Percentiles rank a stretch among this genome's conserved stretches.
phyloP scores from a whole-genome alignment of 1,140 invertebrate species.

The Brachionus plicatilis region DNA sequence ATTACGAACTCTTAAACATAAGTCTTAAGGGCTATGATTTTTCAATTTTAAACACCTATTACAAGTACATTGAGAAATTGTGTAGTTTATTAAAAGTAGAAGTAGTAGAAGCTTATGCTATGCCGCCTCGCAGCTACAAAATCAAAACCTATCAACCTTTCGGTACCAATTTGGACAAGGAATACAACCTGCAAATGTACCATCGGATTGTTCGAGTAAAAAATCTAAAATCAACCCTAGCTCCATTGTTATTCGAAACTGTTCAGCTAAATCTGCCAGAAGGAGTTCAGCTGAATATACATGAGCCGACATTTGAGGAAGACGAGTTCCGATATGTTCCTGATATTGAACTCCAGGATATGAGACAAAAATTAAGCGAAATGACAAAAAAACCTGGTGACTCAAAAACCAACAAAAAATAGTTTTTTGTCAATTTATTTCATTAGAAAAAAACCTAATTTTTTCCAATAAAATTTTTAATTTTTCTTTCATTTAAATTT shows the following conservation, averaged over 20 bases:
- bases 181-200: conserved; percentile 20
- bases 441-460: background rate
- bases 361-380: conserved; percentile 43
- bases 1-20: conserved; percentile 1
- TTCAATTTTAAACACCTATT: conserved; percentile 23
- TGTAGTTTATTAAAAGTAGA: background rate
- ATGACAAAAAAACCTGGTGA: conserved; percentile 15
- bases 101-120: conserved; percentile 26
- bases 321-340: conserved; percentile 46
- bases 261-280: conserved; percentile 35
- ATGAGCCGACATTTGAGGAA: conserved; percentile 42
- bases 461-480: background rate
- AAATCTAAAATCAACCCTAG: conserved; percentile 23
- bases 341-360: conserved; percentile 43
- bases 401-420: background rate
- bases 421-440: background rate
- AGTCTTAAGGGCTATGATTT: conserved; percentile 34
- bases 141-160: conserved; percentile 30
- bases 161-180: conserved; percentile 24
- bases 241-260: conserved; percentile 29
- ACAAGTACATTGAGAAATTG: conserved; percentile 22
- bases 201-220: conserved; percentile 33
- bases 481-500: background rate
- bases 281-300: conserved; percentile 29
- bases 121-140: conserved; percentile 5